These are phyloP conservation scores for Oryzaephilus surinamensis DNA, from an alignment of 1,140 invertebrate species.

Conservation along the genomic window DNA sequence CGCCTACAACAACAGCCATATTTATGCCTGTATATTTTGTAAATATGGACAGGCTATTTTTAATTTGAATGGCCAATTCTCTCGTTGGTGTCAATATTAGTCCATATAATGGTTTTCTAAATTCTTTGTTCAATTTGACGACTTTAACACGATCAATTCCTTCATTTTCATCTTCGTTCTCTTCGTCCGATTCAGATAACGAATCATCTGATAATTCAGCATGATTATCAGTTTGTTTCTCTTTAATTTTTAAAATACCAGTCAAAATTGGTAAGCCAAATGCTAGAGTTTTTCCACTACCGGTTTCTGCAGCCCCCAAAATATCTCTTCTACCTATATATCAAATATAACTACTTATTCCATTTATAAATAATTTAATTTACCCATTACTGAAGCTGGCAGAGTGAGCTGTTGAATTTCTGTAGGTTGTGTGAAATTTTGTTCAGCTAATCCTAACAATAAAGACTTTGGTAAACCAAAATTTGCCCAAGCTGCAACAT, in stretches of 20 bases:
- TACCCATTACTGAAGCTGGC: constrained; percentile 74
- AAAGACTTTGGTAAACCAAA: constrained; percentile 59
- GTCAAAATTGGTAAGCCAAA: constrained; percentile 89
- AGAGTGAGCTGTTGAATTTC: constrained; percentile 68
- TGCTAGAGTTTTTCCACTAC: constrained; percentile 94
- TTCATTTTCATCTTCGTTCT: not conserved
- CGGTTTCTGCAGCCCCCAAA: constrained; percentile 92
- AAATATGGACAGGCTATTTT: constrained; percentile 69
- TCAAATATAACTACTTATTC: not conserved
- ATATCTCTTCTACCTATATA: constrained; percentile 65
- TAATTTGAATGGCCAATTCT: constrained; percentile 90
- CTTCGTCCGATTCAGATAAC: not conserved
- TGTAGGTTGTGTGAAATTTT: constrained; percentile 73
- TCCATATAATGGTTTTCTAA: constrained; percentile 54
- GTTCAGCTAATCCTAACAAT: constrained; percentile 59
- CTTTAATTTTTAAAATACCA: constrained; percentile 67
- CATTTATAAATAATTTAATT: constrained; percentile 12
- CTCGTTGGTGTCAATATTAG: constrained; percentile 89
- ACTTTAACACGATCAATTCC: not conserved
- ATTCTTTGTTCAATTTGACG: constrained; percentile 5
- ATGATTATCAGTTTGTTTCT: constrained; percentile 18
- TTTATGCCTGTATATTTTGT: constrained; percentile 66
- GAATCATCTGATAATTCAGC: not conserved
- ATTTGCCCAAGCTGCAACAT: constrained; percentile 59
- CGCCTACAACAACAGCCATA: constrained; percentile 76